Percentiles rank a stretch among this genome's conserved stretches.
Evolutionary conservation across 1,140 invertebrate species (phyloP).

Genomic region (Drosophila novamexicana): DNA sequence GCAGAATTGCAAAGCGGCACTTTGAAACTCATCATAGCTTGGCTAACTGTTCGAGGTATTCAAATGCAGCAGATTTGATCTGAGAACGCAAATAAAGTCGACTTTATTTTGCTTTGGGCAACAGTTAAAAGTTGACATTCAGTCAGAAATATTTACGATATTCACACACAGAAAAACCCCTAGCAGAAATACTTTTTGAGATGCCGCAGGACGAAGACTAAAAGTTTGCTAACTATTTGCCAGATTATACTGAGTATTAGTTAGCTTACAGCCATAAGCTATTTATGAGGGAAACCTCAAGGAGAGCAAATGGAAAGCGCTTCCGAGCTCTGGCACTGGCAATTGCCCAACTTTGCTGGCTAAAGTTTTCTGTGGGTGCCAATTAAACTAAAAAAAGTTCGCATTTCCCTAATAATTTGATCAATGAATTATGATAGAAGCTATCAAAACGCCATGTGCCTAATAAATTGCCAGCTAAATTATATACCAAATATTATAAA

Average conservation of each 20-base stretch:
- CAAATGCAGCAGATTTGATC: conserved; percentile 58
- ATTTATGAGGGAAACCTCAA: conserved; percentile 24
- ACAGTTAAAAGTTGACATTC: conserved; percentile 50
- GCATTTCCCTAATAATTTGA: conserved; percentile 58
- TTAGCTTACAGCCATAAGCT: conserved; percentile 43
- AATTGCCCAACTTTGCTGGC: conserved; percentile 51
- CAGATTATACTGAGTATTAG: conserved; percentile 55
- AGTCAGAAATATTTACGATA: conserved; percentile 44
- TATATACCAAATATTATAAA: conserved; percentile 53
- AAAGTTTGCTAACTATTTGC: conserved; percentile 66
- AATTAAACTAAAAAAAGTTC: conserved; percentile 61
- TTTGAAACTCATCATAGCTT: conserved; percentile 2
- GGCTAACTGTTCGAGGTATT: conserved; percentile 38
- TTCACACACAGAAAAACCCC: conserved; percentile 7
- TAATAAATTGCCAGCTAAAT: conserved; percentile 70
- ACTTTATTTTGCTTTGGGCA: conserved; percentile 47
- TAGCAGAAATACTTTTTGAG: conserved; percentile 6
- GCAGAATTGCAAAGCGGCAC: conserved; percentile 18
- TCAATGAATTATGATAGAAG: conserved; percentile 72
- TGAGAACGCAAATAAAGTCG: conserved; percentile 46
- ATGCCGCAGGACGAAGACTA: conserved; percentile 17
- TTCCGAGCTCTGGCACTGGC: conserved; percentile 18
- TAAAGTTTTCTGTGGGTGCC: conserved; percentile 41
- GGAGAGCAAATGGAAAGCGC: conserved; percentile 32
- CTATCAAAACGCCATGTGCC: conserved; percentile 31